These are phyloP conservation scores for Amazona ochrocephala DNA, from an alignment of 2,797 vertebrate genomes.

Conservation along the genomic window DNA sequence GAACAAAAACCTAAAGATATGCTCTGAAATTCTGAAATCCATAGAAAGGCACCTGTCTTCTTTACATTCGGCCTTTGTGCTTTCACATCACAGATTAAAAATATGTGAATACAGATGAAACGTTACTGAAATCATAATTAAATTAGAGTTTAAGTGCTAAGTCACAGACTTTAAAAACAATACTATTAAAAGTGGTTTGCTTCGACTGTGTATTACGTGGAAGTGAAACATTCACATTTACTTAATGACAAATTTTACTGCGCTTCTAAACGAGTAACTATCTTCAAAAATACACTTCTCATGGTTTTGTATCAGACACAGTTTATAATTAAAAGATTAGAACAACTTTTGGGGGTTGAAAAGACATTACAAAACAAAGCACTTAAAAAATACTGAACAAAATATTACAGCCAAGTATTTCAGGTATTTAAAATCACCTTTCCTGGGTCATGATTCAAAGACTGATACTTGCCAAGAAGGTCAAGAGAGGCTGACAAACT, in stretches of 20 bases:
- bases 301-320: constrained; percentile 56
- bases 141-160: constrained; percentile 51
- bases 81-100: constrained; percentile 59
- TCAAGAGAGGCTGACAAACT: constrained; percentile 44
- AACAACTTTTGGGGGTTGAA: constrained; percentile 58
- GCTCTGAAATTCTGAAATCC: constrained; percentile 27
- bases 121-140: constrained; percentile 47
- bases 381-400: constrained; percentile 57
- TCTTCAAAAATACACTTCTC: constrained; percentile 72
- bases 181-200: constrained; percentile 25
- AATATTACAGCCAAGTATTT: constrained; percentile 70
- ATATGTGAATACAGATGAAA: constrained; percentile 64
- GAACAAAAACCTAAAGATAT: constrained; percentile 29
- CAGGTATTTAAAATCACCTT: constrained; percentile 67
- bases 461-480: constrained; percentile 48
- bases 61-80: constrained; percentile 55
- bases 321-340: constrained; percentile 63
- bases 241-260: constrained; percentile 66
- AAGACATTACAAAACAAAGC: constrained; percentile 74
- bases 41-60: constrained; percentile 42
- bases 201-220: neutral
- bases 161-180: constrained; percentile 50
- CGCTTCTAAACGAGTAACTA: constrained; percentile 56
- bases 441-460: constrained; percentile 64
- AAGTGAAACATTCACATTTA: constrained; percentile 59